phyloP scores from a whole-genome alignment of 2,797 vertebrate genomes.

The Merluccius polli region DNA sequence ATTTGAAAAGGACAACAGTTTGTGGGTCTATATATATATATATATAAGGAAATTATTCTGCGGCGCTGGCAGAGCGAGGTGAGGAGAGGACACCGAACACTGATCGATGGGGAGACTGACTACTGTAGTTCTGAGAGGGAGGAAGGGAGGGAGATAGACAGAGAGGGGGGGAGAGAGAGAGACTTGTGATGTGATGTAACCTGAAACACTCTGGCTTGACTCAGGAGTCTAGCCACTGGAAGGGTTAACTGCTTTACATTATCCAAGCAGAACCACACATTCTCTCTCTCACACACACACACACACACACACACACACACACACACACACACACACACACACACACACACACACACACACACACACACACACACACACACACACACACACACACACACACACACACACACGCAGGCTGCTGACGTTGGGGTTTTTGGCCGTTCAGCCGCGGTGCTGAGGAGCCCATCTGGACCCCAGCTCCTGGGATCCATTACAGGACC shows the following conservation, averaged over 20 bases:
- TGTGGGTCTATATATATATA: not conserved
- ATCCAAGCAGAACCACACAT: constrained; percentile 2
- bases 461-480: constrained; percentile 61
- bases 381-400: constrained; percentile 16
- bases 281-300: constrained; percentile 9
- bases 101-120: constrained; percentile 6
- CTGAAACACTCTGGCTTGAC: constrained; percentile 27
- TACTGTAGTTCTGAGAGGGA: constrained; percentile 29
- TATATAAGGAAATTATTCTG: not conserved
- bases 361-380: constrained; percentile 15
- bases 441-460: constrained; percentile 47
- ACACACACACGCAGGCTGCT: constrained; percentile 45
- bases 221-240: constrained; percentile 29
- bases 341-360: constrained; percentile 24
- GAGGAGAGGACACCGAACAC: constrained; percentile 20
- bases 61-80: not conserved
- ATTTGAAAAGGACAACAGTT: not conserved
- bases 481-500: constrained; percentile 74
- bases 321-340: constrained; percentile 5
- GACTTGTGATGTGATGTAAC: constrained; percentile 66
- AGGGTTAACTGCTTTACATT: constrained; percentile 61
- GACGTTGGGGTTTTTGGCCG: constrained; percentile 61
- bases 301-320: constrained; percentile 14
- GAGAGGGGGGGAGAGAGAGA: constrained; percentile 52
- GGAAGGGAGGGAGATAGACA: constrained; percentile 22